Evolutionary conservation across 2,888 invertebrate genomes (phyloP).

Genomic region (Philopedon plagiatum): DNA sequence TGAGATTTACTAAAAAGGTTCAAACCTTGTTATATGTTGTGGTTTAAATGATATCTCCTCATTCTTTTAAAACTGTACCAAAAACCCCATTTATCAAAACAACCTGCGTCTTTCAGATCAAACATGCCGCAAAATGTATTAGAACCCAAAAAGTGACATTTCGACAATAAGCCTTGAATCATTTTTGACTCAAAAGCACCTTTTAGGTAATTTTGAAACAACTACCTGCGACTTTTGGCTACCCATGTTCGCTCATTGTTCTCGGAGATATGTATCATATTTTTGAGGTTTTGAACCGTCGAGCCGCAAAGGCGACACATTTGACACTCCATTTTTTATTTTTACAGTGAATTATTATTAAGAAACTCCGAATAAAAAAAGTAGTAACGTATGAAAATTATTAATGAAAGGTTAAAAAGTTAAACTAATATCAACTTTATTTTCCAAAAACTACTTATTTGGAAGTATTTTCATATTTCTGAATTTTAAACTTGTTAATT

Average conservation of each 20-base stretch:
- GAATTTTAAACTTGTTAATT: too few species aligned
- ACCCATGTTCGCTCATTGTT: conserved; percentile 35
- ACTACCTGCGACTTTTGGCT: conserved; percentile 37
- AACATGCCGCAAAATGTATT: conserved; percentile 4
- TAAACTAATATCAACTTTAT: too few species aligned
- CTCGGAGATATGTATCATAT: conserved; percentile 15
- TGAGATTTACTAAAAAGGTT: too few species aligned
- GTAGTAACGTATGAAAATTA: too few species aligned
- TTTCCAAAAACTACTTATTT: too few species aligned
- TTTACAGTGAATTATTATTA: too few species aligned
- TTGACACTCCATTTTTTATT: background rate
- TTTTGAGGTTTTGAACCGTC: background rate
- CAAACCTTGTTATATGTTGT: too few species aligned
- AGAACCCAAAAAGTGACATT: conserved; percentile 9
- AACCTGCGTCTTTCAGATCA: conserved; percentile 7
- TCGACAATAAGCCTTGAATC: conserved; percentile 16
- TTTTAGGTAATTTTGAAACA: conserved; percentile 38
- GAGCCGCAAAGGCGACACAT: background rate
- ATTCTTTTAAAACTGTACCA: background rate
- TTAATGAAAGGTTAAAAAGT: too few species aligned
- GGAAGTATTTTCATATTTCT: too few species aligned
- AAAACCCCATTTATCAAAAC: conserved; percentile 8
- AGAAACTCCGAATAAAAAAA: too few species aligned
- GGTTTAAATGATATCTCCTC: too few species aligned
- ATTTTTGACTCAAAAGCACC: conserved; percentile 23